Percentiles rank a stretch among this genome's conserved stretches.
These are phyloP conservation scores for Microcebus jonahi DNA, from an alignment of 2,113 vertebrate species.

Conservation along the genomic window DNA sequence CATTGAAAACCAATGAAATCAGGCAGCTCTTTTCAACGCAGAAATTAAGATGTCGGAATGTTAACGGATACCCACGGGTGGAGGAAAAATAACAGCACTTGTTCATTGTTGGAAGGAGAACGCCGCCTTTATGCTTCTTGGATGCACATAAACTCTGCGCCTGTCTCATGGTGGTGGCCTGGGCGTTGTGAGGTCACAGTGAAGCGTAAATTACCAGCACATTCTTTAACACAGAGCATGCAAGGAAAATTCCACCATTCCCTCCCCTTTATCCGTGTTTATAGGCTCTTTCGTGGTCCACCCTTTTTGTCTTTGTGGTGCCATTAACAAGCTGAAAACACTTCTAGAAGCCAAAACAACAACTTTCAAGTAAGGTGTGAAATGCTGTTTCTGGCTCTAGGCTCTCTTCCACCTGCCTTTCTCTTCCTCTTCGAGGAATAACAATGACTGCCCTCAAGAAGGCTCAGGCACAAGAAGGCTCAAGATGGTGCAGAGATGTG, in stretches of 20 bases:
- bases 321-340: slow-evolving; percentile 28
- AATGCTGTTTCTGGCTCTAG: slow-evolving; percentile 79
- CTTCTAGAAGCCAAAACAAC: background rate
- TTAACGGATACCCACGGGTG: slow-evolving; percentile 35
- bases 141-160: background rate
- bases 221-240: background rate
- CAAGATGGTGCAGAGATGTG: slow-evolving; percentile 23
- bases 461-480: background rate
- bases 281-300: background rate
- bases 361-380: slow-evolving; percentile 77
- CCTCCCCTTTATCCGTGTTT: background rate
- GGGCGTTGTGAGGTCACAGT: background rate
- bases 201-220: background rate
- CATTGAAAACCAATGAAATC: slow-evolving; percentile 79
- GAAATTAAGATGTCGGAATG: slow-evolving; percentile 72
- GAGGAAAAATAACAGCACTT: background rate
- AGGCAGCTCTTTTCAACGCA: slow-evolving; percentile 46
- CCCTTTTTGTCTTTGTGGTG: slow-evolving; percentile 37
- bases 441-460: slow-evolving; percentile 56
- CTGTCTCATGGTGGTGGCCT: background rate
- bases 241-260: background rate
- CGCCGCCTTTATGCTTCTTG: background rate
- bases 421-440: slow-evolving; percentile 76
- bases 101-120: slow-evolving; percentile 29
- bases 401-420: slow-evolving; percentile 79